A percentile compares a stretch with the other conserved stretches of the same genome.
Evolutionary conservation across 1,140 invertebrate genomes (phyloP).

Genomic region (Drosophila miranda): DNA sequence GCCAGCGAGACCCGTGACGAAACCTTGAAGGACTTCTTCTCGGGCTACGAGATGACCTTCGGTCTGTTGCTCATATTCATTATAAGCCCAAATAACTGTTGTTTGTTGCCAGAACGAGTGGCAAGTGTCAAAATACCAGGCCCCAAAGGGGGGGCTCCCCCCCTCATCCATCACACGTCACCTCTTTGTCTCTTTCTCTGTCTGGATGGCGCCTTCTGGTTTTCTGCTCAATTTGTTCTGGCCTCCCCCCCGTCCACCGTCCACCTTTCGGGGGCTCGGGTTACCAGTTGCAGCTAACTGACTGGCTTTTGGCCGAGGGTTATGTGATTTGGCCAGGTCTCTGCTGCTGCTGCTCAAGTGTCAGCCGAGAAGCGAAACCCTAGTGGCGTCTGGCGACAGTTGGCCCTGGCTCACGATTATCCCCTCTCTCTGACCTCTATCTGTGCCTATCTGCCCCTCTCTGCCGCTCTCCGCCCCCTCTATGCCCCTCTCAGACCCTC

Average conservation of each 20-base stretch:
- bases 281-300: slow-evolving; percentile 71
- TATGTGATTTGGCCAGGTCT: slow-evolving; percentile 31
- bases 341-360: slow-evolving; percentile 55
- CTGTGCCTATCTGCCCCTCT: not conserved
- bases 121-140: slow-evolving; percentile 80
- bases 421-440: not conserved
- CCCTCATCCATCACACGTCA: no score
- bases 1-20: not conserved
- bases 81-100: slow-evolving; percentile 80
- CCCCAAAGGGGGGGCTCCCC: slow-evolving; percentile 27
- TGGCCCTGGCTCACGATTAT: slow-evolving; percentile 32
- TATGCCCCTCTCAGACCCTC: not conserved
- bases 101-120: slow-evolving; percentile 46
- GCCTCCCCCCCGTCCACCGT: slow-evolving; percentile 3
- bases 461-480: no score
- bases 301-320: slow-evolving; percentile 37
- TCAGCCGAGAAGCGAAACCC: slow-evolving; percentile 53
- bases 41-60: slow-evolving; percentile 57
- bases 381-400: slow-evolving; percentile 58
- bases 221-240: slow-evolving; percentile 80
- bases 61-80: slow-evolving; percentile 78
- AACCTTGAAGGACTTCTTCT: slow-evolving; percentile 63
- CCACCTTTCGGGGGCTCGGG: slow-evolving; percentile 16
- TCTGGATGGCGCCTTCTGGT: slow-evolving; percentile 75
- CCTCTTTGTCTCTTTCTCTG: not conserved